Evolutionary conservation across 1,140 invertebrate species (phyloP).

Genomic region (Papilio polyxenes): DNA sequence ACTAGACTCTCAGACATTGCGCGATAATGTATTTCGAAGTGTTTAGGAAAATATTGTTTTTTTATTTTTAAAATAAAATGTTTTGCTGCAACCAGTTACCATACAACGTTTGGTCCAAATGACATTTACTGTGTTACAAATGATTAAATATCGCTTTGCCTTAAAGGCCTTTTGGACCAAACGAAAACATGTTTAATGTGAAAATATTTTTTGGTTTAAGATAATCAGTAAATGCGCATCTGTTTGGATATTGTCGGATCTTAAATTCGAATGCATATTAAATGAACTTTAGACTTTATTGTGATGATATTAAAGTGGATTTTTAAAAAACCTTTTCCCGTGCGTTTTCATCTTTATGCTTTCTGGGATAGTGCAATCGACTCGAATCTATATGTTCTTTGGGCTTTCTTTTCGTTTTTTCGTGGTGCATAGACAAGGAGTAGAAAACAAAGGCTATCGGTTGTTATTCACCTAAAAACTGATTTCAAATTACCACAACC

Average conservation of each 20-base stretch:
- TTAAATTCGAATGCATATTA: conserved; percentile 57
- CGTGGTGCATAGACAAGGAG: not conserved
- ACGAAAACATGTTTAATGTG: conserved; percentile 11
- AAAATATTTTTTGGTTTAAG: conserved; percentile 40
- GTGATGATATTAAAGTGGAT: conserved; percentile 79
- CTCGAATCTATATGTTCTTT: conserved; percentile 45
- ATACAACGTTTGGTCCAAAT: conserved; percentile 34
- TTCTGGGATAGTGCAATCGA: conserved; percentile 59
- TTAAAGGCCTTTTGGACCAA: conserved; percentile 11
- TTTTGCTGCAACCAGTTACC: conserved; percentile 35
- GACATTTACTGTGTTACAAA: not conserved
- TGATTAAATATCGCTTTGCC: not conserved
- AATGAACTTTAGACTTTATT: conserved; percentile 70
- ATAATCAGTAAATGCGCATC: conserved; percentile 22
- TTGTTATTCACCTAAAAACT: not conserved
- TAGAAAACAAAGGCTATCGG: too few species aligned
- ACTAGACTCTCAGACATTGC: conserved; percentile 24
- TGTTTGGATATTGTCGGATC: conserved; percentile 52
- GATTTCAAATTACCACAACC: not conserved
- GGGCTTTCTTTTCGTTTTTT: conserved; percentile 39
- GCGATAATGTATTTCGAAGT: not conserved
- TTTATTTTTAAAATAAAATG: conserved; percentile 30
- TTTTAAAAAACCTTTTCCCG: conserved; percentile 64
- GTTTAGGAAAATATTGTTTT: conserved; percentile 28
- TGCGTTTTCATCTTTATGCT: conserved; percentile 72